phyloP scores from a whole-genome alignment of 2,888 invertebrate species.

The Trissolcus japonicus region DNA sequence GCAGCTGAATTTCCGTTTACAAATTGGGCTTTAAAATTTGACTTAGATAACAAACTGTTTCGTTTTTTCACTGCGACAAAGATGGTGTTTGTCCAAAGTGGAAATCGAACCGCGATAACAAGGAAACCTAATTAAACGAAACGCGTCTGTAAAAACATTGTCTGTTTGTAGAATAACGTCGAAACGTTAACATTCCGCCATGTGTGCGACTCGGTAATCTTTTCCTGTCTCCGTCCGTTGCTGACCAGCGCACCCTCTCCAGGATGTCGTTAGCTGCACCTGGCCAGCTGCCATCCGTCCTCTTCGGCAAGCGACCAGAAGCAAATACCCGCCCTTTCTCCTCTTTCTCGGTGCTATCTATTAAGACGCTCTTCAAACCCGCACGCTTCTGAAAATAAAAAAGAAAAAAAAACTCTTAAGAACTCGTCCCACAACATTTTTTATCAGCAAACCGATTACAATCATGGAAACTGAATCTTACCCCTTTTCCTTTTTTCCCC shows the following conservation, averaged over 20 bases:
- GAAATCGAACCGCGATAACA: constrained; percentile 5
- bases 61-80: too few relatives aligned
- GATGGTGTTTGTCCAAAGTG: too few relatives aligned
- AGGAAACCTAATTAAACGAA: neutral
- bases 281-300: constrained; percentile 28
- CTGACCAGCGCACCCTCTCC: constrained; percentile 39
- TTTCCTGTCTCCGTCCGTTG: constrained; percentile 47
- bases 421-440: too few relatives aligned
- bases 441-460: too few relatives aligned
- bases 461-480: too few relatives aligned
- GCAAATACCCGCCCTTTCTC: constrained; percentile 7
- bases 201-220: constrained; percentile 40
- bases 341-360: neutral
- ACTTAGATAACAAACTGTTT: too few relatives aligned
- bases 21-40: too few relatives aligned
- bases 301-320: too few relatives aligned
- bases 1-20: too few relatives aligned
- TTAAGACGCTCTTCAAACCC: neutral
- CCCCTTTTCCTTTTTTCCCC: too few relatives aligned
- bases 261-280: constrained; percentile 30
- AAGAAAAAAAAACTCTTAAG: constrained; percentile 9
- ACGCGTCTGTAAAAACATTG: constrained; percentile 9
- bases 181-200: constrained; percentile 22
- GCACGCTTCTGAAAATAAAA: constrained; percentile 4
- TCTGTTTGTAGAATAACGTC: constrained; percentile 23